phyloP scores from a whole-genome alignment of 2,113 vertebrate genomes.

The Anolis sagrei region DNA sequence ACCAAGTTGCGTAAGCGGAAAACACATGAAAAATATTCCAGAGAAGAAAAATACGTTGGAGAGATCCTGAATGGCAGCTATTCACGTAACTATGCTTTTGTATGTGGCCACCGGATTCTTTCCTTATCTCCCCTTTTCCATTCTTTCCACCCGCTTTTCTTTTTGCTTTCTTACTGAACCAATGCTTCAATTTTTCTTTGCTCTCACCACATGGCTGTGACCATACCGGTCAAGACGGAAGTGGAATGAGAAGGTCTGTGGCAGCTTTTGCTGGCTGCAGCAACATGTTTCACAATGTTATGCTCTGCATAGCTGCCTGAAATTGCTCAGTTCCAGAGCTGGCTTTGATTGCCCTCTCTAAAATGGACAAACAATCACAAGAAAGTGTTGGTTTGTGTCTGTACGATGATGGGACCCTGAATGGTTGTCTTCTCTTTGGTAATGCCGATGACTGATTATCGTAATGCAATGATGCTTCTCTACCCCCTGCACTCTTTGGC shows the following conservation, averaged over 20 bases:
- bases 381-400: not conserved
- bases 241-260: not conserved
- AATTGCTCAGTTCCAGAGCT: not conserved
- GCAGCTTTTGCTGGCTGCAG: not conserved
- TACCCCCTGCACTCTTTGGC: not conserved
- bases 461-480: not conserved
- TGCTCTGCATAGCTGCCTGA: not conserved
- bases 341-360: not conserved
- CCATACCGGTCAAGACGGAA: not conserved
- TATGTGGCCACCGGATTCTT: not conserved
- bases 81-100: too few species aligned
- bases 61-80: not conserved
- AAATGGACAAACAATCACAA: not conserved
- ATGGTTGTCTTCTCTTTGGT: not conserved
- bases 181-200: too few species aligned
- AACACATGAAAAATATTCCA: too few species aligned
- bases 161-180: not conserved
- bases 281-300: not conserved
- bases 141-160: not conserved
- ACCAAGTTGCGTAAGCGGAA: not conserved
- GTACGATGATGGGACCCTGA: not conserved
- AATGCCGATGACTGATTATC: not conserved
- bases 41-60: too few species aligned
- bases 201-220: not conserved
- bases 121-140: not conserved